These are phyloP conservation scores for Pristionchus entomophagus DNA, from an alignment of 2,888 invertebrate species.

Conservation along the genomic window DNA sequence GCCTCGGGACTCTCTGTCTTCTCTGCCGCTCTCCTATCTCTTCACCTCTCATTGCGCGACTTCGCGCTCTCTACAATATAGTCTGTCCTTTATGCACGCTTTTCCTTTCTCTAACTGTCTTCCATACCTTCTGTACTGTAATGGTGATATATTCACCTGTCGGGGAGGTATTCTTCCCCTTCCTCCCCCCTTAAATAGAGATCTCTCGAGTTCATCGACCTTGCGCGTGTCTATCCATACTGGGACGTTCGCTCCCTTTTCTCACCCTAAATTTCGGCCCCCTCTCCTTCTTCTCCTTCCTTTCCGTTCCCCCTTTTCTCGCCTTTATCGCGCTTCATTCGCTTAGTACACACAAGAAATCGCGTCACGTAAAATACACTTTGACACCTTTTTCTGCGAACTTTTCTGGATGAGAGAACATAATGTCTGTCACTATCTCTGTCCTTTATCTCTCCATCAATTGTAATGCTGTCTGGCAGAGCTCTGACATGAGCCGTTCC, in stretches of 20 bases:
- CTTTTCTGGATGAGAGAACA: not conserved
- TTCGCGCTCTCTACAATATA: slow-evolving; percentile 7
- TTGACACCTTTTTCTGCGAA: slow-evolving; percentile 34
- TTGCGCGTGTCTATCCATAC: slow-evolving; percentile 25
- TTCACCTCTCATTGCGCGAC: not conserved
- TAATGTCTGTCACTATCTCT: not conserved
- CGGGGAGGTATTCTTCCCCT: not conserved
- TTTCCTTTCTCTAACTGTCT: not conserved
- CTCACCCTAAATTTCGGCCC: slow-evolving; percentile 36
- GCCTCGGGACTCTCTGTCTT: slow-evolving; percentile 39
- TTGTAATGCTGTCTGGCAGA: not conserved
- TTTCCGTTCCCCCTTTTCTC: slow-evolving; percentile 4
- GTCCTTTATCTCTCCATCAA: not conserved
- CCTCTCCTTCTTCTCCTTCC: slow-evolving; percentile 28
- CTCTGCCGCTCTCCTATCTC: slow-evolving; percentile 17
- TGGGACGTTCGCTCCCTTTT: slow-evolving; percentile 35
- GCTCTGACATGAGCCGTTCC: not conserved
- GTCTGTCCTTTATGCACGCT: slow-evolving; percentile 12
- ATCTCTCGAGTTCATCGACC: slow-evolving; percentile 38
- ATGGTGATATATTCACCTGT: not conserved
- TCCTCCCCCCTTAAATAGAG: not conserved
- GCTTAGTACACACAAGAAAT: slow-evolving; percentile 15
- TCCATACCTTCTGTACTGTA: not conserved
- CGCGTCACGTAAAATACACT: slow-evolving; percentile 37
- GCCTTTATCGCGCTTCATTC: slow-evolving; percentile 31